Evolutionary conservation across 2,888 invertebrate species (phyloP).

Genomic region (Dynastes hyllus): DNA sequence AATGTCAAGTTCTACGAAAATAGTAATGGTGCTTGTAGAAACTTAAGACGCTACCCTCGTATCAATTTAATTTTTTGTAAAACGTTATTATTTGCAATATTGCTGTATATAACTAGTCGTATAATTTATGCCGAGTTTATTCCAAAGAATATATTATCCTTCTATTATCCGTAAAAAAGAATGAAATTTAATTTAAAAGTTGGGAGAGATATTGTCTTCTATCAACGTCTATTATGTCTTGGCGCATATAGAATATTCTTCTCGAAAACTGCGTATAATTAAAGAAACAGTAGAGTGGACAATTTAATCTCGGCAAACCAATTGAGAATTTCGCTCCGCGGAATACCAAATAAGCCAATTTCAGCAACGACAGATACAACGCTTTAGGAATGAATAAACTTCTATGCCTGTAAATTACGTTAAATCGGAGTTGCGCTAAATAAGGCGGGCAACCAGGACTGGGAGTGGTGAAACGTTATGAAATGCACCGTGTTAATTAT

Average conservation of each 20-base stretch:
- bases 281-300: slow-evolving; percentile 39
- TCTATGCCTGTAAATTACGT: slow-evolving; percentile 19
- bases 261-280: slow-evolving; percentile 23
- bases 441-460: not conserved
- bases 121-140: too few species aligned
- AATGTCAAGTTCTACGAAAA: too few species aligned
- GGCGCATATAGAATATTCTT: not conserved
- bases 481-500: slow-evolving; percentile 14
- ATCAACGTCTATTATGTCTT: too few species aligned
- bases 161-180: too few species aligned
- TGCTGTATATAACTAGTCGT: too few species aligned
- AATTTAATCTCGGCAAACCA: slow-evolving; percentile 40
- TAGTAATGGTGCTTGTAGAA: too few species aligned
- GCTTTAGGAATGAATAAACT: slow-evolving; percentile 42
- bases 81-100: too few species aligned
- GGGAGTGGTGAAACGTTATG: slow-evolving; percentile 1
- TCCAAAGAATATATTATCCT: too few species aligned
- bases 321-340: slow-evolving; percentile 19
- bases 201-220: too few species aligned
- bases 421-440: slow-evolving; percentile 17
- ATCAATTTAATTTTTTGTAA: too few species aligned
- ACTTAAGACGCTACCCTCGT: too few species aligned
- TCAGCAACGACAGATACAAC: slow-evolving; percentile 33
- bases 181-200: too few species aligned
- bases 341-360: slow-evolving; percentile 45